Percentiles rank a stretch among this genome's conserved stretches.
phyloP scores from a whole-genome alignment of 1,140 invertebrate genomes.

The Camponotus vicinus region DNA sequence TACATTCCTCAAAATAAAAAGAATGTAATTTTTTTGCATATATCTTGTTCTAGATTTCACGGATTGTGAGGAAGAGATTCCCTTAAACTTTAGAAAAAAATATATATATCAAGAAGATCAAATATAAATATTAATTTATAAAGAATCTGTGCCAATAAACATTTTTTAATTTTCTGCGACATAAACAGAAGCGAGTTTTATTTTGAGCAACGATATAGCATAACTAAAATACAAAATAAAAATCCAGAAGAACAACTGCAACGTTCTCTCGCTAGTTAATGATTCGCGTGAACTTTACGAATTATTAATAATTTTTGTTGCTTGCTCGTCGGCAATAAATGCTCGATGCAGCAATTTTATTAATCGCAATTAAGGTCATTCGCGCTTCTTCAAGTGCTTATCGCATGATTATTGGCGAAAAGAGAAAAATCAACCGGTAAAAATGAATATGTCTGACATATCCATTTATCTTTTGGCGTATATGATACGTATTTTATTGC shows the following conservation, averaged over 20 bases:
- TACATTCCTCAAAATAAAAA: background rate
- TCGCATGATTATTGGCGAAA: background rate
- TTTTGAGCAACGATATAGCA: background rate
- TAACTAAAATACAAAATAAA: background rate
- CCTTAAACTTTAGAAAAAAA: background rate
- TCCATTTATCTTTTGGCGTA: conserved; percentile 25
- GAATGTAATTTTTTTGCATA: background rate
- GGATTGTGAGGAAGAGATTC: background rate
- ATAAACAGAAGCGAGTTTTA: background rate
- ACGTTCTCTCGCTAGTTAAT: background rate
- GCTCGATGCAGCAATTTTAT: conserved; percentile 36
- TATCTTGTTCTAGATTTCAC: background rate
- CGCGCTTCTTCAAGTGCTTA: background rate
- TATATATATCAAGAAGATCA: background rate
- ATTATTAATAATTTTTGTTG: conserved; percentile 53
- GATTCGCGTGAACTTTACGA: conserved; percentile 41
- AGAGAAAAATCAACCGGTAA: conserved; percentile 12
- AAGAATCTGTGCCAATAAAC: background rate
- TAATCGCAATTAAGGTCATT: conserved; percentile 57
- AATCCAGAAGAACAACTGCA: background rate
- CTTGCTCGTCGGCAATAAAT: background rate
- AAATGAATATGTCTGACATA: conserved; percentile 37
- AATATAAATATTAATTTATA: background rate
- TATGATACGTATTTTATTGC: background rate
- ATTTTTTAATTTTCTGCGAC: too few relatives aligned